A percentile compares a stretch with the other conserved stretches of the same genome.
These are phyloP conservation scores for Lottia scabra DNA, from an alignment of 2,888 invertebrate genomes.

Conservation along the genomic window DNA sequence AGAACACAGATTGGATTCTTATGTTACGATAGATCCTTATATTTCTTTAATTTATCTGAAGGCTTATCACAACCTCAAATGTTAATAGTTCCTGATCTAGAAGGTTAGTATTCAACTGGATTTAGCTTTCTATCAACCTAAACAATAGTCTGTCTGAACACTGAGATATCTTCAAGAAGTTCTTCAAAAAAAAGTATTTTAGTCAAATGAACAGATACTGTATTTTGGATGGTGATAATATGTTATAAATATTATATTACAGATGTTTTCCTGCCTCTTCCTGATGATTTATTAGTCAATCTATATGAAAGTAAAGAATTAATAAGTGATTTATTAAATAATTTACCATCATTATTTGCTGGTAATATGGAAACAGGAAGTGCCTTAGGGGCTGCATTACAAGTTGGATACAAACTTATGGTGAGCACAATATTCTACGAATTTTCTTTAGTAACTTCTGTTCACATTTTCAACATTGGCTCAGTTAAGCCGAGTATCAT, in stretches of 20 bases:
- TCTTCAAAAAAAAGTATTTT: no score
- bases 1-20: conserved; percentile 95
- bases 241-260: conserved; percentile 29
- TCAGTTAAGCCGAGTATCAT: no score
- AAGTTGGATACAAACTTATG: conserved; percentile 92
- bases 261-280: conserved; percentile 95
- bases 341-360: conserved; percentile 81
- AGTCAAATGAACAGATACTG: neutral
- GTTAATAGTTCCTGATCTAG: conserved; percentile 86
- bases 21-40: conserved; percentile 90
- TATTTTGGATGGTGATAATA: neutral
- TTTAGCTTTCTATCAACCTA: no score
- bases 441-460: neutral
- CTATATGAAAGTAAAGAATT: conserved; percentile 84
- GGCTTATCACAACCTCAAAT: conserved; percentile 70
- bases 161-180: no score
- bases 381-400: conserved; percentile 92
- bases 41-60: conserved; percentile 81
- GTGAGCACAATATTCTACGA: conserved; percentile 69
- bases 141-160: no score
- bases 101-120: conserved; percentile 81
- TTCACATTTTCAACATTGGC: neutral
- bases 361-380: conserved; percentile 79
- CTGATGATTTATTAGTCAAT: conserved; percentile 92
- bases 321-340: conserved; percentile 70